A percentile compares a stretch with the other conserved stretches of the same genome.
Conservation (phyloP, 2,797 vertebrate genomes). For the Chromis chromis region DNA sequence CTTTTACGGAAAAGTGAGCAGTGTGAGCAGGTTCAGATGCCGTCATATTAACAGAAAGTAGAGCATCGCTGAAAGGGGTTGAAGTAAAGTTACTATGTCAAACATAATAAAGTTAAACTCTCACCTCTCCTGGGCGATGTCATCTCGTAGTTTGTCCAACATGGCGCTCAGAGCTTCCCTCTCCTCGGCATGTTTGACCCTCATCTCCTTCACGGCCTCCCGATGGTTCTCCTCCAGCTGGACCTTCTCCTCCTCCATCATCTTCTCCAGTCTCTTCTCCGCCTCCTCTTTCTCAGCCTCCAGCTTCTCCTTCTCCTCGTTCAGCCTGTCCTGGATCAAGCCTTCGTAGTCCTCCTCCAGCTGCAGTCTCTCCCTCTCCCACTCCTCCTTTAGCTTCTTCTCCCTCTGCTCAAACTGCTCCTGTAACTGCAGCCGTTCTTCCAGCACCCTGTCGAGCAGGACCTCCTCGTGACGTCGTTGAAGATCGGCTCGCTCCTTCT, state of each 20-base stretch:
- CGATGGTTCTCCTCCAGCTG: constrained; percentile 72
- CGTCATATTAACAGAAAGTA: too few species aligned
- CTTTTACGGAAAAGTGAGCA: too few species aligned
- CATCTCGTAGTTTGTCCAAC: constrained; percentile 83
- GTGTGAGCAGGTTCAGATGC: too few species aligned
- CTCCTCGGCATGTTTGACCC: constrained; percentile 78
- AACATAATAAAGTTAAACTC: constrained; percentile 38
- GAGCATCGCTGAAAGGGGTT: too few species aligned
- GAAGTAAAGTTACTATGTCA: neutral
- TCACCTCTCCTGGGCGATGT: constrained; percentile 91
- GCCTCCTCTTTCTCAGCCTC: constrained; percentile 57
- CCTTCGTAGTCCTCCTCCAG: constrained; percentile 78
- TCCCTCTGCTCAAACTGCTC: constrained; percentile 69
- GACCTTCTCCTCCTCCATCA: constrained; percentile 69
- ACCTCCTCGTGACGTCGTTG: constrained; percentile 55
- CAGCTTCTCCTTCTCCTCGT: constrained; percentile 69
- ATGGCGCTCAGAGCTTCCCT: constrained; percentile 74
- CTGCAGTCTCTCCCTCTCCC: constrained; percentile 71
- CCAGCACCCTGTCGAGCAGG: constrained; percentile 36
- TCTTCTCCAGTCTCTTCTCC: constrained; percentile 59
- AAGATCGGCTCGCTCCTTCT: constrained; percentile 55
- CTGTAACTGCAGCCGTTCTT: constrained; percentile 57
- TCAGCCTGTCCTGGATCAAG: constrained; percentile 73
- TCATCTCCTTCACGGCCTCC: constrained; percentile 77
- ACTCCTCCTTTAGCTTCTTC: constrained; percentile 66